A percentile compares a stretch with the other conserved stretches of the same genome.
Conservation (phyloP, 64 coral and sea anemone species). For the Dendrophyllia cribrosa region DNA sequence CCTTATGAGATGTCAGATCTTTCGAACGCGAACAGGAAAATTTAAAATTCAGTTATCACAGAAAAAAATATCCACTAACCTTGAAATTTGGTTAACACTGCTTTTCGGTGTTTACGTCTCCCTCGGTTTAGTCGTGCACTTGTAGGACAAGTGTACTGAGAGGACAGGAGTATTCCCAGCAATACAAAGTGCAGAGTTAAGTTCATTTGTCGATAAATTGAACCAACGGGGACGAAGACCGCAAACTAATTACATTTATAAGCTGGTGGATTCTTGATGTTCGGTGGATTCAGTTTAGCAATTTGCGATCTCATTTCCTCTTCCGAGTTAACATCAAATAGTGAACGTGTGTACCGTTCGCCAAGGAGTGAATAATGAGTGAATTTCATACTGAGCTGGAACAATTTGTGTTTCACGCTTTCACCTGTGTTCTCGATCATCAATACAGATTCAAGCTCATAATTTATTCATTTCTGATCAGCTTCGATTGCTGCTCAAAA, state of each 20-base stretch:
- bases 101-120: background rate
- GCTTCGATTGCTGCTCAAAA: conserved; percentile 40
- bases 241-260: conserved; percentile 55
- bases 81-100: background rate
- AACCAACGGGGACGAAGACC: conserved; percentile 31
- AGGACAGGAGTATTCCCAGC: background rate
- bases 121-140: background rate
- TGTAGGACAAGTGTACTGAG: background rate
- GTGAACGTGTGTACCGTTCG: background rate
- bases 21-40: background rate
- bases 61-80: background rate
- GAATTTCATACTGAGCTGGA: conserved; percentile 3
- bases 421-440: conserved; percentile 28
- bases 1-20: background rate
- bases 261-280: conserved; percentile 17
- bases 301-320: conserved; percentile 5
- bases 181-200: conserved; percentile 31
- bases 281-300: background rate
- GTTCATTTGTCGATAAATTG: conserved; percentile 61
- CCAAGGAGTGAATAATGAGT: background rate
- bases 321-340: background rate
- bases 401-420: background rate
- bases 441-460: conserved; percentile 35
- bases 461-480: conserved; percentile 56
- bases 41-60: background rate